Percentiles rank a stretch among this genome's conserved stretches.
Evolutionary conservation across 2,113 vertebrate species (phyloP).

Genomic region (Ophiodon elongatus): DNA sequence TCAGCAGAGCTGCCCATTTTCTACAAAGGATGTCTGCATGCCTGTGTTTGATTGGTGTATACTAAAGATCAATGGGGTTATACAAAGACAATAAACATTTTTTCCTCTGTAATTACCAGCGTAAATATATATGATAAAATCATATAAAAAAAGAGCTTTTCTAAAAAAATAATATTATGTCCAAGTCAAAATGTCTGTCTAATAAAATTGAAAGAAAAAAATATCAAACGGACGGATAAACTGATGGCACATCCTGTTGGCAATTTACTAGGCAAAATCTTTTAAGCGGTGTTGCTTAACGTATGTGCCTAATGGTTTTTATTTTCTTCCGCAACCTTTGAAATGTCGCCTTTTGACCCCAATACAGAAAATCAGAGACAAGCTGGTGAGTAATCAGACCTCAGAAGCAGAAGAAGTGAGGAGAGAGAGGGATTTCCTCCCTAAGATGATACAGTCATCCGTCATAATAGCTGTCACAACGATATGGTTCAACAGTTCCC

Average conservation of each 20-base stretch:
- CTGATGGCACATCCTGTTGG: slow-evolving; percentile 3
- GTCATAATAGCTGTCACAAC: slow-evolving; percentile 78
- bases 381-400: slow-evolving; percentile 52
- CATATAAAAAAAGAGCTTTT: background rate
- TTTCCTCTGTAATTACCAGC: slow-evolving; percentile 15
- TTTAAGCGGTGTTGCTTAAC: slow-evolving; percentile 9
- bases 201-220: background rate
- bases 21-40: slow-evolving; percentile 51
- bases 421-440: slow-evolving; percentile 65
- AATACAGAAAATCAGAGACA: slow-evolving; percentile 47
- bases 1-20: slow-evolving; percentile 51
- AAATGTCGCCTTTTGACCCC: slow-evolving; percentile 64
- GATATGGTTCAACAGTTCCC: slow-evolving; percentile 76
- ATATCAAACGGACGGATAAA: background rate
- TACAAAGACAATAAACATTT: slow-evolving; percentile 35
- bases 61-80: slow-evolving; percentile 32
- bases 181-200: background rate
- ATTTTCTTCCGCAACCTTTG: slow-evolving; percentile 42
- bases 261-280: background rate
- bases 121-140: slow-evolving; percentile 13
- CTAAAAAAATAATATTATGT: background rate
- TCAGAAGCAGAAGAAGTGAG: slow-evolving; percentile 54
- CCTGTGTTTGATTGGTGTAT: slow-evolving; percentile 47
- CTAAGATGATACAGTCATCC: slow-evolving; percentile 77
- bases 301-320: slow-evolving; percentile 21